Evolutionary conservation across 2,888 invertebrate species (phyloP).

Genomic region (Polydrusus cervinus): DNA sequence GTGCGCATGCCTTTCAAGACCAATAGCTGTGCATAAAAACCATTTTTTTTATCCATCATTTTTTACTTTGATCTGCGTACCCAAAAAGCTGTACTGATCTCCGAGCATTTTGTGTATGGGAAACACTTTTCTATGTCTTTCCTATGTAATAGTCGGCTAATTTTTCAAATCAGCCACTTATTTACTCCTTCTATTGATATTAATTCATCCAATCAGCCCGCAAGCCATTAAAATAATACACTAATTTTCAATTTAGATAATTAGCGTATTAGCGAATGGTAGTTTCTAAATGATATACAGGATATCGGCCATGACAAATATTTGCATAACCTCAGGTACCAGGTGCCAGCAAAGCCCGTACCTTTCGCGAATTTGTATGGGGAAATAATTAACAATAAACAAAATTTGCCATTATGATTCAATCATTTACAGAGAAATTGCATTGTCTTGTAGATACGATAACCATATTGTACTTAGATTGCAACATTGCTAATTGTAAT

Average conservation of each 20-base stretch:
- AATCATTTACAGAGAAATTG: not conserved
- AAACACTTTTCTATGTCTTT: no score
- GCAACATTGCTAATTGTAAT: not conserved
- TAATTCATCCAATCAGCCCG: not conserved
- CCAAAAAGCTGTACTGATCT: no score
- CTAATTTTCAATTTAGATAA: conserved; percentile 21
- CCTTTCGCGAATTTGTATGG: conserved; percentile 4
- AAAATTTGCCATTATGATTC: not conserved
- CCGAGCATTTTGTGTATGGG: not conserved
- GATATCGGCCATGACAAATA: conserved; percentile 18
- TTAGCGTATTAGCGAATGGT: not conserved
- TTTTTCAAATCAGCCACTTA: not conserved
- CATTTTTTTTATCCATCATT: no score
- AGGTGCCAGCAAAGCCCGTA: not conserved
- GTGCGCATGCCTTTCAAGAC: no score
- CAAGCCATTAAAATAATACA: conserved; percentile 1
- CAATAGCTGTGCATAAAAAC: no score
- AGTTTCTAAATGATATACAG: conserved; percentile 11
- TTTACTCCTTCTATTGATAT: not conserved
- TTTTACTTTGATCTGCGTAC: no score
- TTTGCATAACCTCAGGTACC: conserved; percentile 19
- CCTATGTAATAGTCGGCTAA: no score
- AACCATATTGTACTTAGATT: not conserved
- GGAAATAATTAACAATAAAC: conserved; percentile 19
- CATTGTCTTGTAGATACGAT: not conserved